Evolutionary conservation across 2,888 invertebrate species (phyloP).

Genomic region (Troides helena): DNA sequence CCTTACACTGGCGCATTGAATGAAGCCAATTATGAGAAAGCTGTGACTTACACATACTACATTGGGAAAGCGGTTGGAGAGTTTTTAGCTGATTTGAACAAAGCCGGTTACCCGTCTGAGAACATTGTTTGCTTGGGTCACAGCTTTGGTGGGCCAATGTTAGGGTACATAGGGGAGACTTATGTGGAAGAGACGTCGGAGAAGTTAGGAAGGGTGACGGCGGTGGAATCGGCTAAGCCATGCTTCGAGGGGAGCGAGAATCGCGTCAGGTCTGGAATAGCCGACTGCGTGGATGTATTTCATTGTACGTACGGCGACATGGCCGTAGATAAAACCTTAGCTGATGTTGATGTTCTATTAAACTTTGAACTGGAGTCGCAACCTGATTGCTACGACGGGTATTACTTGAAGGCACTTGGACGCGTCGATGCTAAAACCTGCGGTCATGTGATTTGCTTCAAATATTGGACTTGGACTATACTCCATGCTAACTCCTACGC

Average conservation of each 20-base stretch:
- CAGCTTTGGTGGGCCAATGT: slow-evolving; percentile 66
- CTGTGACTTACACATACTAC: not conserved
- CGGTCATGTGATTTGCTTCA: slow-evolving; percentile 2
- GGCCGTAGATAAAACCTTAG: not conserved
- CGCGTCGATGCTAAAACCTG: not conserved
- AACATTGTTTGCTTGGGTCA: slow-evolving; percentile 48
- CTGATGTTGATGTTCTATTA: not conserved
- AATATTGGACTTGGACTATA: slow-evolving; percentile 6
- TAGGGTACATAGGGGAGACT: slow-evolving; percentile 52
- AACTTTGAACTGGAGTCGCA: not conserved
- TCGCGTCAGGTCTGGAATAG: slow-evolving; percentile 1
- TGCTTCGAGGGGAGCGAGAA: slow-evolving; percentile 46
- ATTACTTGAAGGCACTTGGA: not conserved
- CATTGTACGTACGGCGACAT: not conserved
- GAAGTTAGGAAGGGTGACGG: slow-evolving; percentile 62
- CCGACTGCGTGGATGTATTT: slow-evolving; percentile 1
- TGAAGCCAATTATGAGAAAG: not conserved
- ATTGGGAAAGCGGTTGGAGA: slow-evolving; percentile 4
- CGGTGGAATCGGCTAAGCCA: slow-evolving; percentile 68
- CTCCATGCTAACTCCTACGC: not conserved
- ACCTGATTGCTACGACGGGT: slow-evolving; percentile 4
- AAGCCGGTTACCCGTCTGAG: not conserved
- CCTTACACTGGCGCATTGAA: not conserved
- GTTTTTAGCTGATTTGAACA: not conserved
- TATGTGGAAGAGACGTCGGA: slow-evolving; percentile 55